A percentile compares a stretch with the other conserved stretches of the same genome.
Conservation (phyloP, 2,797 vertebrate species). For the Cossypha niveicapilla region DNA sequence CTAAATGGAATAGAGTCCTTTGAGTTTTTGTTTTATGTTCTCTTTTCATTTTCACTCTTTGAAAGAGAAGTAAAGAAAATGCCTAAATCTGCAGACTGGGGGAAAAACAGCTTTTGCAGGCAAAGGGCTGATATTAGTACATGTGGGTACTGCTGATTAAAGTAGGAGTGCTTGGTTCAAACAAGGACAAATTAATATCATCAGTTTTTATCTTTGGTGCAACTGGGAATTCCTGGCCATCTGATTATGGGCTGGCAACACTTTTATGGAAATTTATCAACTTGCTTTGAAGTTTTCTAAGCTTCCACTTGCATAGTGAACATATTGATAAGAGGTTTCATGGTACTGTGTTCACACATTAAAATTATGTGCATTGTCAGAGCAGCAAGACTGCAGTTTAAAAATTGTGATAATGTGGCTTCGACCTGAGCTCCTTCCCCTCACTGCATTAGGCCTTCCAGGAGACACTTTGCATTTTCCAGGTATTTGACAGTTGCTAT, state of each 20-base stretch:
- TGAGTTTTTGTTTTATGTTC: constrained; percentile 24
- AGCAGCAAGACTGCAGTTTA: background rate
- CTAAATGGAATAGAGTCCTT: background rate
- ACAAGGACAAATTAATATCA: constrained; percentile 31
- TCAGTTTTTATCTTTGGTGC: constrained; percentile 14
- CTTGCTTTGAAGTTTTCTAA: constrained; percentile 30
- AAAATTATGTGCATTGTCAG: background rate
- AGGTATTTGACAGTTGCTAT: background rate
- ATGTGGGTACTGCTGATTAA: background rate
- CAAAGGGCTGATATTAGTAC: background rate
- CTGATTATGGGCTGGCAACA: constrained; percentile 36
- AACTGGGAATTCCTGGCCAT: constrained; percentile 13
- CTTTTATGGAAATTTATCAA: constrained; percentile 31
- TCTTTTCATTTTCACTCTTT: constrained; percentile 37
- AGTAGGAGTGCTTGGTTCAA: background rate
- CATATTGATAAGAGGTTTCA: constrained; percentile 14
- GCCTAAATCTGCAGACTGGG: background rate
- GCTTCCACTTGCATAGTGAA: background rate
- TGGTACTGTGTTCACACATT: background rate
- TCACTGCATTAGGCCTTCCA: background rate
- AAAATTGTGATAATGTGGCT: background rate
- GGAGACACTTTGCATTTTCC: background rate
- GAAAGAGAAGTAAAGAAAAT: constrained; percentile 40
- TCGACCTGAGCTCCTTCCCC: background rate
- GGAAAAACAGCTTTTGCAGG: constrained; percentile 3